Conservation (phyloP, 2,797 vertebrate genomes). For the Gymnodraco acuticeps region DNA sequence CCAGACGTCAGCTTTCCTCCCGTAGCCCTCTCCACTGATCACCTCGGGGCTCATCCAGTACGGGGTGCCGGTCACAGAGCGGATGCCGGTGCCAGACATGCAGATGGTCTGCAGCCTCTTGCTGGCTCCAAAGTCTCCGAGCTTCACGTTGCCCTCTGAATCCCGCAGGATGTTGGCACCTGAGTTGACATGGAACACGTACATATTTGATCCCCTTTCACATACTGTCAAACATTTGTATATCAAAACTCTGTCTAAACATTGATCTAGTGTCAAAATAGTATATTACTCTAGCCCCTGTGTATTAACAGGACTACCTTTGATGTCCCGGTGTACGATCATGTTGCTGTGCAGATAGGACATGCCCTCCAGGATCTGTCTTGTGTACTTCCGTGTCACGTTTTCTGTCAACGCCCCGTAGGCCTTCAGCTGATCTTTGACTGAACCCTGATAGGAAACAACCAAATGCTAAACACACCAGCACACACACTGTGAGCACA, state of each 20-base stretch:
- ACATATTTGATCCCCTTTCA: neutral
- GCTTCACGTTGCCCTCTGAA: constrained; percentile 96
- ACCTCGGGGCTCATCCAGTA: constrained; percentile 99
- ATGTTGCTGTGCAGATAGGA: constrained; percentile 99
- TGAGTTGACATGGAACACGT: constrained; percentile 38
- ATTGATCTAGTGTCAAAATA: neutral
- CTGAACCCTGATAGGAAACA: constrained; percentile 89
- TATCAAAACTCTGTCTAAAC: neutral
- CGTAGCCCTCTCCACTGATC: constrained; percentile 98
- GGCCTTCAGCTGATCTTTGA: constrained; percentile 98
- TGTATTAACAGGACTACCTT: constrained; percentile 82
- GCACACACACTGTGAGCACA: neutral
- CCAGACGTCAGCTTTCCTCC: constrained; percentile 97
- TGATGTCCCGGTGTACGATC: constrained; percentile 99
- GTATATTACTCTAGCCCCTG: neutral
- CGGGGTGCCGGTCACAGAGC: constrained; percentile 97
- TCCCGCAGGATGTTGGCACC: constrained; percentile 91
- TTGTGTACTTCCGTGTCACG: constrained; percentile 95
- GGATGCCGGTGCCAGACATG: constrained; percentile 96
- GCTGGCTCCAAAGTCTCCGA: constrained; percentile 98
- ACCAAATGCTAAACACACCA: neutral
- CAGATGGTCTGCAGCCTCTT: constrained; percentile 98
- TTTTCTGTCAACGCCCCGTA: constrained; percentile 97
- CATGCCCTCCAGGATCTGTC: constrained; percentile 97
- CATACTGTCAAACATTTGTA: neutral